Conservation (phyloP, 2,797 vertebrate species). For the Cichlasoma orientale region DNA sequence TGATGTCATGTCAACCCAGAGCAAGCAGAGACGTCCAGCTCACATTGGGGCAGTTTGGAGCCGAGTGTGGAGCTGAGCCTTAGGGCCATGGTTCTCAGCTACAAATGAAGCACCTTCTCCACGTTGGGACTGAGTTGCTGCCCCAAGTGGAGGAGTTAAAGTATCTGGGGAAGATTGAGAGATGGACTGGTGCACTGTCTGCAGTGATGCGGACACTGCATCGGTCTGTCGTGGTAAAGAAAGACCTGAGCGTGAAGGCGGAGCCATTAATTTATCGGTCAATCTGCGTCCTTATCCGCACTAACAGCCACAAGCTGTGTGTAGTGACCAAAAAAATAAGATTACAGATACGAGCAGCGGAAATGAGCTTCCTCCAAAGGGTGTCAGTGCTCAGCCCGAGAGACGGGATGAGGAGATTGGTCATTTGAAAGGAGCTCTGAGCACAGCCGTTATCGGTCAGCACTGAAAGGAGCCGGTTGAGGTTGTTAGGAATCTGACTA, state of each 20-base stretch:
- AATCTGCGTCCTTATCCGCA: neutral
- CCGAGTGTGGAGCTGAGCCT: neutral
- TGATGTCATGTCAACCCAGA: too few species aligned
- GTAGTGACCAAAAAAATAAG: neutral
- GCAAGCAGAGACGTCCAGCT: neutral
- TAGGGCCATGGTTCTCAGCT: neutral
- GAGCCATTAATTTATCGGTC: neutral
- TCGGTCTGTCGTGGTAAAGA: neutral
- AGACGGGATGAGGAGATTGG: neutral
- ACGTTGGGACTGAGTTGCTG: neutral
- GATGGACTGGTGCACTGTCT: neutral
- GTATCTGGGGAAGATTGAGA: neutral
- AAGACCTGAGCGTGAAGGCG: neutral
- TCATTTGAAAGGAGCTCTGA: neutral
- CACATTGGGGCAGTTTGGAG: too few species aligned
- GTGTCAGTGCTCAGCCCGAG: neutral
- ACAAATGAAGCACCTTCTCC: neutral
- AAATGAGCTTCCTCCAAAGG: conserved; percentile 2
- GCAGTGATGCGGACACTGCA: neutral
- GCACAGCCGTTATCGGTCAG: neutral
- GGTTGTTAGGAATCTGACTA: neutral
- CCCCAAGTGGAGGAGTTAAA: neutral
- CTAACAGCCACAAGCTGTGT: neutral
- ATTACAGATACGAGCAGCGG: neutral
- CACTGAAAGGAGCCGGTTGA: neutral